Base-by-base conservation (phyloP, 2,113 vertebrate species). In the Paradoxurus hermaphroditus region DNA sequence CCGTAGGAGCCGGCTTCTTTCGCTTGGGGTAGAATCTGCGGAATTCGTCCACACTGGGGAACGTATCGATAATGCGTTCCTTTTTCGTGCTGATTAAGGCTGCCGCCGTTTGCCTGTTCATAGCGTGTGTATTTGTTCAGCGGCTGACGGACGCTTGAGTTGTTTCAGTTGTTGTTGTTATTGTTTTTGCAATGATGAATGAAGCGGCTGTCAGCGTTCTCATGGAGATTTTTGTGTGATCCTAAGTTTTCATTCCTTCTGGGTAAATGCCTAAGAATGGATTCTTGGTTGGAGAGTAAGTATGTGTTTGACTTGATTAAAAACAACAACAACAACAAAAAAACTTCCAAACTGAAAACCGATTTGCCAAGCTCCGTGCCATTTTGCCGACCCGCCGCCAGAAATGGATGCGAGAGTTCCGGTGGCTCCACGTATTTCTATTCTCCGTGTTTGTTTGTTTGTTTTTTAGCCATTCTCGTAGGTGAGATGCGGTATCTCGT, bases 31-130 rank as follows among this genome's bases (percentile, higher is more conserved):
- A 7, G 2, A 18, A 3, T 41, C 31, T 27, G 36, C 1, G 70
- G 25, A 56, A 10, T 39, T n/a, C 56, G 7, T 2, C 1, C 63
- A 12, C 25, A 15, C 7, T 4, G 39, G 5, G 6, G 51, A 39
- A 16, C 0, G 0, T 0, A 12, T 6, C 65, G 0, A 5, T 5
- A 4, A 36, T 39, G 4, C 41, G 65, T 34, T 72, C 73, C n/a
- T 29, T 51, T 70, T n/a, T 2, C 3, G 59, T 0, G 51, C 63
- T 1, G 39, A 59, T 6, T 10, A 8, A 27, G 27, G 9, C 7
- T 14, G 44, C 65, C 12, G 2, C 25, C 1, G 4, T n/a, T 3
- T 16, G 53, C 83, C 11, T 12, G 1, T 13, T 9, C 56, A 19
- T 23, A 0, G 73, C 29, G 9, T 36, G 53, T 49, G 39, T 86